Conservation (phyloP, 35 echinoderm and acorn worm genomes). For the Heliocidaris erythrogramma region DNA sequence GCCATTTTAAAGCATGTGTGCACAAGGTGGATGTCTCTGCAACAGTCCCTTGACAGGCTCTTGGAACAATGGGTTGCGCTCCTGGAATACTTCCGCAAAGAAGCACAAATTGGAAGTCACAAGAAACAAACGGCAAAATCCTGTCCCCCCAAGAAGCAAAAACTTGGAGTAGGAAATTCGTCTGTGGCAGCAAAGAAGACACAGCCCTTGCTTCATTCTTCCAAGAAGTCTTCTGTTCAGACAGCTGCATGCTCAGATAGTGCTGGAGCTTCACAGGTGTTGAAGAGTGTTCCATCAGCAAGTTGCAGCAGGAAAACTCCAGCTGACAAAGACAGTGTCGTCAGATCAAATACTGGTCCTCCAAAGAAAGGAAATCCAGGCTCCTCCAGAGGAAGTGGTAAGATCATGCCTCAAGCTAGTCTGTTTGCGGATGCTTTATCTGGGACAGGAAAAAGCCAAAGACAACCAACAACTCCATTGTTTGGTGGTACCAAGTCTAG, state of each 20-base stretch:
- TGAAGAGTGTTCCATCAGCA: neutral
- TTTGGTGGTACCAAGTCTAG: slow-evolving; percentile 40
- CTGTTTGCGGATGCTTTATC: slow-evolving; percentile 19
- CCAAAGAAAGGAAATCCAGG: slow-evolving; percentile 20
- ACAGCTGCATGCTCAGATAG: neutral
- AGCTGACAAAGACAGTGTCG: neutral
- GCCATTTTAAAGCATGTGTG: slow-evolving; percentile 61
- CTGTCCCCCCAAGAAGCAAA: slow-evolving; percentile 24
- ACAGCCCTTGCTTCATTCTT: slow-evolving; percentile 27
- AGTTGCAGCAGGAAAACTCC: neutral
- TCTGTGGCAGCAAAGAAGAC: slow-evolving; percentile 11
- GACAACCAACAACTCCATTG: slow-evolving; percentile 39
- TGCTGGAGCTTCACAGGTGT: neutral
- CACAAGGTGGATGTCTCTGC: slow-evolving; percentile 54
- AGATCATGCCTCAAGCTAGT: slow-evolving; percentile 32
- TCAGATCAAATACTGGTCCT: too few species aligned
- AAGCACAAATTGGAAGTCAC: slow-evolving; percentile 26
- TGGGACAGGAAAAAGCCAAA: neutral
- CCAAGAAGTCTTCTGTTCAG: slow-evolving; percentile 19
- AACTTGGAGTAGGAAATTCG: neutral
- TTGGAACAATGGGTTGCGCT: slow-evolving; percentile 64
- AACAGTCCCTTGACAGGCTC: slow-evolving; percentile 51
- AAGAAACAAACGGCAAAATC: slow-evolving; percentile 10
- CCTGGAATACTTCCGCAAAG: slow-evolving; percentile 44
- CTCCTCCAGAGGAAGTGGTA: slow-evolving; percentile 28